phyloP scores from a whole-genome alignment of 2,888 invertebrate genomes.

The Eupeodes latifasciatus region DNA sequence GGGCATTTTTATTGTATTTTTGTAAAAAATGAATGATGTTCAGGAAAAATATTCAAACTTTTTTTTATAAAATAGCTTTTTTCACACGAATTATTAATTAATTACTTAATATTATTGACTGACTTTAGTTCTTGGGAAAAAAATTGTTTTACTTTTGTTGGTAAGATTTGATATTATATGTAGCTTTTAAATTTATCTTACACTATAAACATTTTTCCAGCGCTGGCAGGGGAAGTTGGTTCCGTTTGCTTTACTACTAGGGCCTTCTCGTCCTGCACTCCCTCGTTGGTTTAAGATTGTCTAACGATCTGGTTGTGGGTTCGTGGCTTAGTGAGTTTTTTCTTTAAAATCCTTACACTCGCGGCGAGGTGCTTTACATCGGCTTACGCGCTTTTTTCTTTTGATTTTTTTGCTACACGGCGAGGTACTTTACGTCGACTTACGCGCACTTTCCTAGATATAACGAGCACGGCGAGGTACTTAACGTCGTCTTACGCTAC shows the following conservation, averaged over 20 bases:
- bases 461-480: conserved; percentile 2
- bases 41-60: not conserved
- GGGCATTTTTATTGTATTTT: conserved; percentile 9
- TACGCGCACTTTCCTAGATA: conserved; percentile 12
- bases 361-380: conserved; percentile 11
- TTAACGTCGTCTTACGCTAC: not conserved
- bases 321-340: conserved; percentile 17
- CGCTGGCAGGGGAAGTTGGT: conserved; percentile 11
- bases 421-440: conserved; percentile 8
- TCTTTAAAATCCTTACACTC: conserved; percentile 2
- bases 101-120: not conserved
- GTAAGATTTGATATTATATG: too few species aligned
- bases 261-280: conserved; percentile 11
- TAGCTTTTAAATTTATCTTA: too few species aligned
- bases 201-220: not conserved
- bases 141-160: too few species aligned
- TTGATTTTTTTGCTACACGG: not conserved
- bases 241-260: conserved; percentile 6
- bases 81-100: conserved; percentile 6
- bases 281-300: conserved; percentile 5
- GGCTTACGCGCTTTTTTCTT: not conserved
- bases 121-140: not conserved
- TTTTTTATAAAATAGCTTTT: not conserved
- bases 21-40: not conserved
- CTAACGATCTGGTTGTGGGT: conserved; percentile 20